A percentile compares a stretch with the other conserved stretches of the same genome.
Conservation (phyloP, 1,140 invertebrate species). For the Drosophila albomicans region DNA sequence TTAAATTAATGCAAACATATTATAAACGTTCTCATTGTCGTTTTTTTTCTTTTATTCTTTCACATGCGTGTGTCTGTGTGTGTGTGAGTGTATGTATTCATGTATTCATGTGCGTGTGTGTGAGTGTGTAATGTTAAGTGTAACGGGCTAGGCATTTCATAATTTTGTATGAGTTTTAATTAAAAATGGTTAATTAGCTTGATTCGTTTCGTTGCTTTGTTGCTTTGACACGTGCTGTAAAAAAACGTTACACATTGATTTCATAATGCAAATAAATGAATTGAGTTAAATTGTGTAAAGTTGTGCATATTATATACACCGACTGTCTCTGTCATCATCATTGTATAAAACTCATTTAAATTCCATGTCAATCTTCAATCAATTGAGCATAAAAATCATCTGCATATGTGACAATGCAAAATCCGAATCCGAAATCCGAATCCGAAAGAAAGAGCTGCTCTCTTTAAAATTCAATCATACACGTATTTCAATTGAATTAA, state of each 20-base stretch:
- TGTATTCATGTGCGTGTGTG: conserved; percentile 9
- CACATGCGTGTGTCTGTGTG: not conserved
- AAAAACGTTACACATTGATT: conserved; percentile 49
- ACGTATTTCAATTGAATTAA: conserved; percentile 19
- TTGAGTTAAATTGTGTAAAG: conserved; percentile 20
- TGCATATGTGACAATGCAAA: conserved; percentile 11
- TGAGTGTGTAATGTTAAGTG: conserved; percentile 6
- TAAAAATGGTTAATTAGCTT: conserved; percentile 77
- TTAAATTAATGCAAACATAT: conserved; percentile 59
- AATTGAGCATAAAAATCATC: conserved; percentile 35
- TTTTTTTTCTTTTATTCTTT: conserved; percentile 5
- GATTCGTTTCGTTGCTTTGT: conserved; percentile 58
- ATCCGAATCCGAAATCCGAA: not conserved
- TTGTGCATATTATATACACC: conserved; percentile 2
- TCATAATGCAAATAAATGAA: conserved; percentile 30
- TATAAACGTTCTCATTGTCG: conserved; percentile 37
- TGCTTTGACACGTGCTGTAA: conserved; percentile 60
- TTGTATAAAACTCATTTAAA: conserved; percentile 17
- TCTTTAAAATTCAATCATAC: conserved; percentile 18
- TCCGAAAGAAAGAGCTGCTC: not conserved
- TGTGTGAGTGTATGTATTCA: not conserved
- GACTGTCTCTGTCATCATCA: conserved; percentile 8
- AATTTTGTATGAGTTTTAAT: conserved; percentile 57
- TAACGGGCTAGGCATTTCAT: conserved; percentile 28
- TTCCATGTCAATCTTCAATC: conserved; percentile 23